Evolutionary conservation across 2,797 vertebrate species (phyloP).

Genomic region (Sebastes minor): DNA sequence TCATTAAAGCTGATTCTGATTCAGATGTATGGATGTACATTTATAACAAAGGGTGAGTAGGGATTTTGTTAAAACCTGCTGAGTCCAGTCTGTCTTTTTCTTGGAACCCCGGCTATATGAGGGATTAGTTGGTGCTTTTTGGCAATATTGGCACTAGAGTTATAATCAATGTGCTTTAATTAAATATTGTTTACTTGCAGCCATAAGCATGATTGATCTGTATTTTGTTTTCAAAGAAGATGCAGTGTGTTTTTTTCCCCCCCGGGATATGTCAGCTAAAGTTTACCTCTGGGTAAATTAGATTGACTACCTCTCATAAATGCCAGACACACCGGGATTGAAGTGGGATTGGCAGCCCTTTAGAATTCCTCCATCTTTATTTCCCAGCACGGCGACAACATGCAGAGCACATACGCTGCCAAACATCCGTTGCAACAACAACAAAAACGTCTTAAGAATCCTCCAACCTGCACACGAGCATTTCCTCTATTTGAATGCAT

Average conservation of each 20-base stretch:
- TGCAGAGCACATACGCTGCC: slow-evolving; percentile 52
- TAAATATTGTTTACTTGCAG: slow-evolving; percentile 58
- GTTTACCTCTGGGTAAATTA: slow-evolving; percentile 52
- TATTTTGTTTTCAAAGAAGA: slow-evolving; percentile 34
- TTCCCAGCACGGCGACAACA: slow-evolving; percentile 42
- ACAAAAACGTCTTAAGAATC: slow-evolving; percentile 29
- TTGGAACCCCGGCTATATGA: background rate
- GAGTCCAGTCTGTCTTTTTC: slow-evolving; percentile 9
- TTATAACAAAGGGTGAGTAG: slow-evolving; percentile 2
- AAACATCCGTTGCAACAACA: slow-evolving; percentile 45
- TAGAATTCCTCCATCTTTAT: slow-evolving; percentile 48
- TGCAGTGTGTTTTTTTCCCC: background rate
- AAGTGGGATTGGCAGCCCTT: slow-evolving; percentile 47
- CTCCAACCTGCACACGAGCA: slow-evolving; percentile 37
- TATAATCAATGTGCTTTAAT: slow-evolving; percentile 51
- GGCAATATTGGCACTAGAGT: slow-evolving; percentile 30
- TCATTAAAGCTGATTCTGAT: background rate
- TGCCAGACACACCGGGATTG: slow-evolving; percentile 43
- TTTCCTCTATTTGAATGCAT: slow-evolving; percentile 53
- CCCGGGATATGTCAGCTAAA: slow-evolving; percentile 20
- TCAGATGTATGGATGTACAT: background rate
- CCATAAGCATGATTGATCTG: slow-evolving; percentile 52
- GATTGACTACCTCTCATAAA: slow-evolving; percentile 53
- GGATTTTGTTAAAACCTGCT: background rate
- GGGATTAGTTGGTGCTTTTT: slow-evolving; percentile 37